These are phyloP conservation scores for Drosophila persimilis DNA, from an alignment of 1,140 invertebrate genomes.

Conservation along the genomic window DNA sequence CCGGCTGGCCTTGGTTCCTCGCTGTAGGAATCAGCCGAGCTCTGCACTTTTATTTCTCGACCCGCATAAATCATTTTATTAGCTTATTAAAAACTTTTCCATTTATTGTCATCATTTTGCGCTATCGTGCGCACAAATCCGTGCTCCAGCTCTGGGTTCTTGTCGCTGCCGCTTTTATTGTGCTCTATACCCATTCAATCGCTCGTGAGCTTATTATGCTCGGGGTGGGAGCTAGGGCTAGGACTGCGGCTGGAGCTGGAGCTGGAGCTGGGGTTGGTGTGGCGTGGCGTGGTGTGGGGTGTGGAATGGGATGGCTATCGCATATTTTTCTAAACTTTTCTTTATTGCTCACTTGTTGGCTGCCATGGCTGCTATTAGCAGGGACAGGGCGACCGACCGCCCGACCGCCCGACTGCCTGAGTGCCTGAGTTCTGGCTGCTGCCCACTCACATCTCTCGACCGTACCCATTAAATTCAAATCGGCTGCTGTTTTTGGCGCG, in stretches of 20 bases:
- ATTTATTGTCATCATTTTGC: slow-evolving; percentile 83
- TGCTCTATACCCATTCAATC: slow-evolving; percentile 73
- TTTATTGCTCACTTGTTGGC: slow-evolving; percentile 81
- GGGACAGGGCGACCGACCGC: slow-evolving; percentile 8
- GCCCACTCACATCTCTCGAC: slow-evolving; percentile 4
- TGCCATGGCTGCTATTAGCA: slow-evolving; percentile 51
- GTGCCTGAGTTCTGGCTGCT: slow-evolving; percentile 13
- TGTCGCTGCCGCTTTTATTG: slow-evolving; percentile 54
- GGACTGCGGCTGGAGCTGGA: too few relatives aligned
- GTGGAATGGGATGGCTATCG: slow-evolving; percentile 34
- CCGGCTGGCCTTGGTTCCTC: slow-evolving; percentile 7
- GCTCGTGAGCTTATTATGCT: slow-evolving; percentile 73
- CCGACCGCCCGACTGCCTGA: neutral
- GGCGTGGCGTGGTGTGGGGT: slow-evolving; percentile 9
- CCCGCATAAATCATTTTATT: slow-evolving; percentile 82
- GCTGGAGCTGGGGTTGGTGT: neutral
- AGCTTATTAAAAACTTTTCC: slow-evolving; percentile 83
- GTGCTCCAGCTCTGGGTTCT: slow-evolving; percentile 55
- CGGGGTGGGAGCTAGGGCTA: neutral
- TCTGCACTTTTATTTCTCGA: slow-evolving; percentile 41
- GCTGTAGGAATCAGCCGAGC: slow-evolving; percentile 25
- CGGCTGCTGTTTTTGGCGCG: slow-evolving; percentile 70
- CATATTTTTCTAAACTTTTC: slow-evolving; percentile 81
- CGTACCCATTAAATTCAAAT: slow-evolving; percentile 78
- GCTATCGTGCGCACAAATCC: slow-evolving; percentile 81